Percentiles rank a stretch among this genome's conserved stretches.
Evolutionary conservation across 2,888 invertebrate species (phyloP).

Genomic region (Lasioglossum figueresi): DNA sequence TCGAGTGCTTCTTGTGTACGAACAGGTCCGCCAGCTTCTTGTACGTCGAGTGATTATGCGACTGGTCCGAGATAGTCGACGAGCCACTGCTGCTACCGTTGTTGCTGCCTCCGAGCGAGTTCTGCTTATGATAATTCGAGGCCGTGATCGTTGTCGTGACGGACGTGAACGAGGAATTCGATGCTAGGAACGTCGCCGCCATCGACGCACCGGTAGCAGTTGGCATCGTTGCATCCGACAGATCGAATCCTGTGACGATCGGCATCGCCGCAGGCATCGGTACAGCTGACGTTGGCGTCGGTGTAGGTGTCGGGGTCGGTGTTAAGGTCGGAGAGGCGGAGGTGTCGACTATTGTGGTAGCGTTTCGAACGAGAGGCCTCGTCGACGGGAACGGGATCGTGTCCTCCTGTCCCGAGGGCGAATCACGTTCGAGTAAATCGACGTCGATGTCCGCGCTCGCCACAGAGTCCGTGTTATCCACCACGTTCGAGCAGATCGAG

Average conservation of each 20-base stretch:
- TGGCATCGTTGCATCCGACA: neutral
- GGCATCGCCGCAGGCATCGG: neutral
- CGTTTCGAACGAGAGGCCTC: neutral
- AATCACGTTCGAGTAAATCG: constrained; percentile 86
- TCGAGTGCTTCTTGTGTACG: constrained; percentile 84
- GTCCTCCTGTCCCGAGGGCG: constrained; percentile 88
- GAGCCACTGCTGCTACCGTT: neutral
- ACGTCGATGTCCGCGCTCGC: constrained; percentile 38
- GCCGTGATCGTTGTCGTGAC: constrained; percentile 14
- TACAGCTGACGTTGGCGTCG: neutral
- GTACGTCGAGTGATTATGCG: constrained; percentile 86
- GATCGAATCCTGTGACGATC: neutral
- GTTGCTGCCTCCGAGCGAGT: neutral
- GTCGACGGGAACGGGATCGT: constrained; percentile 67
- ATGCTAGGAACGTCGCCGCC: neutral
- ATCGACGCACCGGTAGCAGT: neutral
- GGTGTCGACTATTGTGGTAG: neutral
- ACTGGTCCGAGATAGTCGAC: constrained; percentile 33
- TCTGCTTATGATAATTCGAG: constrained; percentile 43
- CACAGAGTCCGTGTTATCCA: constrained; percentile 31
- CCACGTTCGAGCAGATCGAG: constrained; percentile 32
- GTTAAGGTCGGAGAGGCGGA: neutral
- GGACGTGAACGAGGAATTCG: neutral
- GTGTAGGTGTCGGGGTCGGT: neutral
- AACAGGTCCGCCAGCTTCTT: constrained; percentile 87